Percentiles rank a stretch among this genome's conserved stretches.
Evolutionary conservation across 2,797 vertebrate genomes (phyloP).

Genomic region (Amniataba percoides): DNA sequence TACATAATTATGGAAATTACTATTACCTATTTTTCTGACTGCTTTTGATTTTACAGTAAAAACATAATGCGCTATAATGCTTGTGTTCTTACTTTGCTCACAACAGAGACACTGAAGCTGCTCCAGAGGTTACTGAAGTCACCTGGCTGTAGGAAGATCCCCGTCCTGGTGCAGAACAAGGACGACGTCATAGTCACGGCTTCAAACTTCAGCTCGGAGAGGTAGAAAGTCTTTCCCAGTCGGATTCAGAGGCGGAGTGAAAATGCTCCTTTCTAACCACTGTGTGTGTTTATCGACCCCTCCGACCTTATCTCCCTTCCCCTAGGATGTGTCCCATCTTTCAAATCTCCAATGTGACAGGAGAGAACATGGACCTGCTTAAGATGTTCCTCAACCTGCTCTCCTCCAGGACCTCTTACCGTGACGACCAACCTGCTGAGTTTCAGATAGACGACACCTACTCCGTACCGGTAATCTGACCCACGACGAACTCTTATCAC

Average conservation of each 20-base stretch:
- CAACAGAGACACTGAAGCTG: constrained; percentile 94
- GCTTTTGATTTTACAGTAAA: neutral
- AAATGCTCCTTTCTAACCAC: neutral
- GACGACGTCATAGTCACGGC: constrained; percentile 98
- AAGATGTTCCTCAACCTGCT: constrained; percentile 99
- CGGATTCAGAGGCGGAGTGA: neutral
- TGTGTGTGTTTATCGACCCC: neutral
- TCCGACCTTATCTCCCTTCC: too few relatives aligned
- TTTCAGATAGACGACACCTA: constrained; percentile 99
- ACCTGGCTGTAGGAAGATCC: constrained; percentile 97
- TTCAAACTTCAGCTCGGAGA: constrained; percentile 98
- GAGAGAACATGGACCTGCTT: constrained; percentile 96
- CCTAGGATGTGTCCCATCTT: constrained; percentile 97
- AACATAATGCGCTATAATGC: neutral
- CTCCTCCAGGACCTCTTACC: constrained; percentile 94
- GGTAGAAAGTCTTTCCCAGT: constrained; percentile 77
- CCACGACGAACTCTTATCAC: neutral
- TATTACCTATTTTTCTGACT: too few relatives aligned
- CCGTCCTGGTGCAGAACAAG: constrained; percentile 96
- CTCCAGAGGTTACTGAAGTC: constrained; percentile 97
- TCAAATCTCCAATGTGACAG: constrained; percentile 98
- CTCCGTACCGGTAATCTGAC: constrained; percentile 91
- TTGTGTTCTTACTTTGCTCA: neutral
- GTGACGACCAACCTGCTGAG: constrained; percentile 96
- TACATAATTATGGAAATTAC: too few relatives aligned